phyloP scores from a whole-genome alignment of 2,888 invertebrate species.

The Volucella inanis region DNA sequence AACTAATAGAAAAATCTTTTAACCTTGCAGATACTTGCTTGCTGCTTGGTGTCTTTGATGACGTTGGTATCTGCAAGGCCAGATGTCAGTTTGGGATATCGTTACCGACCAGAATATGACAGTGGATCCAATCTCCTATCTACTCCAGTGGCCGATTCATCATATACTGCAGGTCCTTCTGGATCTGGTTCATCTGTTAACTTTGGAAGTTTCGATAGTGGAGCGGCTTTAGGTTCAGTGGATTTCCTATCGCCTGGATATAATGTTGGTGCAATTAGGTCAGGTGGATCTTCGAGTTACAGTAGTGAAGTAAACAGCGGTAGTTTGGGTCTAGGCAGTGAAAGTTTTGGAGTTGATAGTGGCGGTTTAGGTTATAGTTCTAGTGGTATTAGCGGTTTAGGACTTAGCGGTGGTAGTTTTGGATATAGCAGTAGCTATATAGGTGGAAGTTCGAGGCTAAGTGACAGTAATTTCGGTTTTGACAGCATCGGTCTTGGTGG shows the following conservation, averaged over 20 bases:
- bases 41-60: conserved; percentile 76
- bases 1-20: neutral
- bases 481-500: too few species aligned
- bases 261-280: conserved; percentile 16
- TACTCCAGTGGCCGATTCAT: conserved; percentile 74
- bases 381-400: conserved; percentile 65
- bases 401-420: neutral
- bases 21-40: conserved; percentile 77
- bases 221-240: neutral
- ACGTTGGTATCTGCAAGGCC: conserved; percentile 77
- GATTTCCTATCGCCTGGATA: conserved; percentile 48
- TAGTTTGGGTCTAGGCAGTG: neutral
- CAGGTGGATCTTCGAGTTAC: conserved; percentile 9
- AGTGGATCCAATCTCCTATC: conserved; percentile 75
- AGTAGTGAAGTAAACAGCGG: conserved; percentile 4
- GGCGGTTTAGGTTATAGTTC: neutral
- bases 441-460: neutral
- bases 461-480: too few species aligned
- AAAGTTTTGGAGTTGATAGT: neutral
- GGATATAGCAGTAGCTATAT: neutral
- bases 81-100: conserved; percentile 80
- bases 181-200: conserved; percentile 75
- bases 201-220: conserved; percentile 13
- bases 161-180: conserved; percentile 76
- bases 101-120: conserved; percentile 77